phyloP scores from a whole-genome alignment of 2,113 vertebrate species.

The Otolemur garnettii region DNA sequence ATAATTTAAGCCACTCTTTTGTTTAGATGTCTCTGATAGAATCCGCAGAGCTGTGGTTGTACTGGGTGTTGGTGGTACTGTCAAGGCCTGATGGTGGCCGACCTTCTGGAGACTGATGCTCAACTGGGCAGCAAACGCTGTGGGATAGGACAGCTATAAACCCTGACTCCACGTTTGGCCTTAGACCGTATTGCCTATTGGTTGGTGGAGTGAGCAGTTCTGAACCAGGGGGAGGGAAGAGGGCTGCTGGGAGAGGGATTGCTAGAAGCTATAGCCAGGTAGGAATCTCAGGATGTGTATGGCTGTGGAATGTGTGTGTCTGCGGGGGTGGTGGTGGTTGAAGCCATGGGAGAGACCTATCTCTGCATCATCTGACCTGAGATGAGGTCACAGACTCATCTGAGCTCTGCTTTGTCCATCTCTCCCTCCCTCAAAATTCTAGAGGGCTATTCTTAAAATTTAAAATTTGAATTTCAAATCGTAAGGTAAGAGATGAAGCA shows the following conservation, averaged over 20 bases:
- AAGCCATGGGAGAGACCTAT: neutral
- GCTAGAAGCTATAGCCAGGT: neutral
- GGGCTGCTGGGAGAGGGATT: neutral
- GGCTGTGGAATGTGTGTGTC: neutral
- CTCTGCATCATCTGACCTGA: neutral
- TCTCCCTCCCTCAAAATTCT: neutral
- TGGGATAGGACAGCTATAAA: neutral
- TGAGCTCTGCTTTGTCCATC: neutral
- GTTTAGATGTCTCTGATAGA: neutral
- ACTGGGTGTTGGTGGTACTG: neutral
- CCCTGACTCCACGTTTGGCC: neutral
- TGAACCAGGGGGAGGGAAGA: neutral
- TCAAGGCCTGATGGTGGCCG: neutral
- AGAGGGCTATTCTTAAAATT: neutral
- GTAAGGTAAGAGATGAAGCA: neutral
- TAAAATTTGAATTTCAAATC: conserved; percentile 19
- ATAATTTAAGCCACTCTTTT: neutral
- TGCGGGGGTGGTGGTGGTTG: neutral
- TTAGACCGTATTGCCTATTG: neutral
- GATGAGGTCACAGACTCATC: neutral
- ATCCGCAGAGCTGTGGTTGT: neutral
- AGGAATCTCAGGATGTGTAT: neutral
- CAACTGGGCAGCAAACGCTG: neutral
- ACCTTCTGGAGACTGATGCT: neutral
- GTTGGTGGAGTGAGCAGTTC: neutral